phyloP scores from a whole-genome alignment of 2,113 vertebrate genomes.

The Motacilla alba region DNA sequence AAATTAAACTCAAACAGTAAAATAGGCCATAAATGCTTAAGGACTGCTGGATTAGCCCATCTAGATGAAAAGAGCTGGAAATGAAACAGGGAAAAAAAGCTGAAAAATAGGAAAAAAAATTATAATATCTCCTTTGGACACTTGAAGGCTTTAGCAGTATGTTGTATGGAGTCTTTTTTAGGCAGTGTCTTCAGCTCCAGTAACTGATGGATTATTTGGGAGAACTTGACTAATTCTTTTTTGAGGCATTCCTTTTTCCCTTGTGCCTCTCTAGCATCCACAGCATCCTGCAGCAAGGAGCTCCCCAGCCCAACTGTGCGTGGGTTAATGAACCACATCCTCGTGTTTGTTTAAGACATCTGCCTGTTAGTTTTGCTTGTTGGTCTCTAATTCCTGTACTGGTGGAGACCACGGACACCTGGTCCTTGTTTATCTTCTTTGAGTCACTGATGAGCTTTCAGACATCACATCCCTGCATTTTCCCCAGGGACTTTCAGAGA shows the following conservation, averaged over 20 bases:
- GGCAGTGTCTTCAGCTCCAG: background rate
- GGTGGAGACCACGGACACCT: background rate
- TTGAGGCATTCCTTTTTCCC: background rate
- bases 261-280: background rate
- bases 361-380: conserved; percentile 28
- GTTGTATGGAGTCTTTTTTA: background rate
- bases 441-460: background rate
- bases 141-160: background rate
- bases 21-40: background rate
- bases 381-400: conserved; percentile 22
- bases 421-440: conserved; percentile 31
- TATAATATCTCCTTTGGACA: background rate
- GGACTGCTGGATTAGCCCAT: background rate
- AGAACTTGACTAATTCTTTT: background rate
- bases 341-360: conserved; percentile 20
- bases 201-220: background rate
- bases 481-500: background rate
- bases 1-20: background rate
- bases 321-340: conserved; percentile 18
- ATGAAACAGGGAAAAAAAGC: background rate
- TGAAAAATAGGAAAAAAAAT: background rate
- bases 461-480: background rate
- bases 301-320: background rate
- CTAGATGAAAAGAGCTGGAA: background rate
- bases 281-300: background rate